Percentiles rank a stretch among this genome's conserved stretches.
These are phyloP conservation scores for Ormyrus nitidulus DNA, from an alignment of 2,888 invertebrate genomes.

Conservation along the genomic window DNA sequence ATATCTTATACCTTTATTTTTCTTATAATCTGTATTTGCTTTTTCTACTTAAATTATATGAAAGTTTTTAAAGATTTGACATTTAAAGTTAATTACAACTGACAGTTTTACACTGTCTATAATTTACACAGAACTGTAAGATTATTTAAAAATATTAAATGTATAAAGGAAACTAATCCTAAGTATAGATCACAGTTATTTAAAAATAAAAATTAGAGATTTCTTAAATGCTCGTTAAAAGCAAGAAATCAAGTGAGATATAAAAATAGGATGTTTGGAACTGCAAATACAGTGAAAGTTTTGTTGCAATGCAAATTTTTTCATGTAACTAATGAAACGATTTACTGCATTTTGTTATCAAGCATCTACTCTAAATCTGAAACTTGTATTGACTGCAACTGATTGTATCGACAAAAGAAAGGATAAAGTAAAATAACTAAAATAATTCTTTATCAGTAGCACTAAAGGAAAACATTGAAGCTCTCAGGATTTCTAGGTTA, in stretches of 20 bases:
- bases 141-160: background rate
- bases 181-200: too few species aligned
- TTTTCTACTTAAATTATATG: too few species aligned
- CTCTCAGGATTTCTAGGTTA: too few species aligned
- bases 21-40: too few species aligned
- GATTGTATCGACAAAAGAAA: too few species aligned
- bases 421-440: background rate
- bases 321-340: constrained; percentile 1
- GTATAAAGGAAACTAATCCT: too few species aligned
- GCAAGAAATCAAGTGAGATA: background rate
- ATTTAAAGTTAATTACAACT: too few species aligned
- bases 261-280: constrained; percentile 17
- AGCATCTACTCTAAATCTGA: background rate
- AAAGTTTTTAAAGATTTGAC: too few species aligned
- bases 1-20: too few species aligned
- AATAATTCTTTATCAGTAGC: background rate
- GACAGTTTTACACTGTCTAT: too few species aligned
- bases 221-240: constrained; percentile 8
- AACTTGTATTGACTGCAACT: background rate
- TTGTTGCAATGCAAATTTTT: constrained; percentile 29
- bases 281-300: constrained; percentile 34
- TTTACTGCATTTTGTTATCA: constrained; percentile 8
- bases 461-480: background rate
- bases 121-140: too few species aligned
- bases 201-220: background rate